Conservation (phyloP, 37 sponge, comb jelly and placozoan species). For the Tethya wilhelma region DNA sequence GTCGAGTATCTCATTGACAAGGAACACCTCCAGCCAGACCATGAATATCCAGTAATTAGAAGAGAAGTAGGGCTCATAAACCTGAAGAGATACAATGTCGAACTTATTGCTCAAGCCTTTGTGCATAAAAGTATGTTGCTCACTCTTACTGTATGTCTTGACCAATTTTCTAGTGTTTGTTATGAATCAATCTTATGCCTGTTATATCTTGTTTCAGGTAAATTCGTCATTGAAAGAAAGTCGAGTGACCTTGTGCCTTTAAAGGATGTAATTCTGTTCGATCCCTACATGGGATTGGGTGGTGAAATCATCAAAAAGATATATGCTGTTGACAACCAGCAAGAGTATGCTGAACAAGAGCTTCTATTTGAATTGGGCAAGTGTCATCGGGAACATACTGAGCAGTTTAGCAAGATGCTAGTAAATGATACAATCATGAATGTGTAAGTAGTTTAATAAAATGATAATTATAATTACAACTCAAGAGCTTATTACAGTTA, state of each 20-base stretch:
- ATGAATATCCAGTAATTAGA: conserved; percentile 32
- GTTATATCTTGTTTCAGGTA: neutral
- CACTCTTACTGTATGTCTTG: neutral
- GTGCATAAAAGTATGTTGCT: neutral
- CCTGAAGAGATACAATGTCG: conserved; percentile 15
- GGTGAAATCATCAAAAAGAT: neutral
- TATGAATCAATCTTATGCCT: too few relatives aligned
- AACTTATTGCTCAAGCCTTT: conserved; percentile 5
- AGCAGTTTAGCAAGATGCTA: too few relatives aligned
- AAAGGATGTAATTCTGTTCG: conserved; percentile 18
- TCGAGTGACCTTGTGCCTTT: neutral
- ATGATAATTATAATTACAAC: too few relatives aligned
- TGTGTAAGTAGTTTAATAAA: too few relatives aligned
- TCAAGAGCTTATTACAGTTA: too few relatives aligned
- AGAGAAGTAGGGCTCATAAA: neutral
- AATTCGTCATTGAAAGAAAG: conserved; percentile 6
- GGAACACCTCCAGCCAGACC: neutral
- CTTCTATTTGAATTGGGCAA: too few relatives aligned
- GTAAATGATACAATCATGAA: too few relatives aligned
- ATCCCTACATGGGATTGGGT: conserved; percentile 42
- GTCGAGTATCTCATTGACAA: conserved; percentile 29
- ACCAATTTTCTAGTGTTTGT: neutral
- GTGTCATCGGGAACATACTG: too few relatives aligned
- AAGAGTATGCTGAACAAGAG: too few relatives aligned
- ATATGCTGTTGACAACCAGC: neutral